Conservation (phyloP, 2,113 vertebrate genomes). For the Brachypodius melanocephalos region DNA sequence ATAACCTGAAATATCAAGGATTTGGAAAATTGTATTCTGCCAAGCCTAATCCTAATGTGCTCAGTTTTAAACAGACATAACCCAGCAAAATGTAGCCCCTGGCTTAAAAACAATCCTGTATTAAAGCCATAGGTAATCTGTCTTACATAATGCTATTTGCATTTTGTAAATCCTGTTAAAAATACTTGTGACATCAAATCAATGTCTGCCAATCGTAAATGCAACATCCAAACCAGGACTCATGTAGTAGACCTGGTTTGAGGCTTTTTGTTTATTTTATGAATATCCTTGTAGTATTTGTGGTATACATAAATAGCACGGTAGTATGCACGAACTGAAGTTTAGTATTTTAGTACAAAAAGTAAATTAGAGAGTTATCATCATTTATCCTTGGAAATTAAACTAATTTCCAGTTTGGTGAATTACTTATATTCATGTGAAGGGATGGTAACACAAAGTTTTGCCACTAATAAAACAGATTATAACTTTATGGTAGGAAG, state of each 20-base stretch:
- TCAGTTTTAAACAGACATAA: not conserved
- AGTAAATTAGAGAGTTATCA: not conserved
- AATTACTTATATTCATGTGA: not conserved
- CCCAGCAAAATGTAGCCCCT: constrained; percentile 38
- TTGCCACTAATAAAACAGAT: not conserved
- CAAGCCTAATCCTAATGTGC: constrained; percentile 7
- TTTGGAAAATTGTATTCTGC: not conserved
- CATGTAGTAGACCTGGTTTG: not conserved
- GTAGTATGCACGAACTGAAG: not conserved
- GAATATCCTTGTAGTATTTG: not conserved
- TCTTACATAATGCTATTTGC: constrained; percentile 59
- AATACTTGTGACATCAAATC: constrained; percentile 51
- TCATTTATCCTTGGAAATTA: not conserved
- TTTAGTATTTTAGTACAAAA: not conserved
- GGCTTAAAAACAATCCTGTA: constrained; percentile 42
- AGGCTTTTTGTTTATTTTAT: not conserved
- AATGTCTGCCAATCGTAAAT: constrained; percentile 9
- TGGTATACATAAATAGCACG: not conserved
- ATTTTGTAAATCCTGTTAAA: constrained; percentile 51
- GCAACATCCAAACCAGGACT: not conserved
- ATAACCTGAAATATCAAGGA: not conserved
- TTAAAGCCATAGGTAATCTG: constrained; percentile 63
- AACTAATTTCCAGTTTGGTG: not conserved
- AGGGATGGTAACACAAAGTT: not conserved
- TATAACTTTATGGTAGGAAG: not conserved